Base-by-base conservation (phyloP, 1,140 invertebrate species). In the Drosophila ambigua region DNA sequence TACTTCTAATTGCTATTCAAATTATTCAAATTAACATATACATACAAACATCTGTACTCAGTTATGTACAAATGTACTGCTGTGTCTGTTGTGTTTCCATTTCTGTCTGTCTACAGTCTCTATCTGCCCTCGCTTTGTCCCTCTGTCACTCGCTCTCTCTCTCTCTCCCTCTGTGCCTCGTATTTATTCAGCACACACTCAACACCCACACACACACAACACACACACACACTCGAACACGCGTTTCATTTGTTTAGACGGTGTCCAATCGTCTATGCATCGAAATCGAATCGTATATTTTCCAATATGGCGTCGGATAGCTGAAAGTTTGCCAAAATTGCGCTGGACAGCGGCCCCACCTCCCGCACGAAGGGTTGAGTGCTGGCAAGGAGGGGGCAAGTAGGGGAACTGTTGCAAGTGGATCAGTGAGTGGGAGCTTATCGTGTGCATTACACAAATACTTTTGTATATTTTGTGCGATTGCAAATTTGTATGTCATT, bases 391-490 rank as follows among this genome's bases (percentile, higher is more conserved):
- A 7, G 26, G 20, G 13, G 7, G 20, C 6, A 28, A 26, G 20
- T 20, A 20, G 1, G 2, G 23, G 23, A 23, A 8, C 24, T 28
- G 23, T 64, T 71, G 51, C 54, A 63, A 87, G 82, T 85, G 74
- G 82, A 87, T 87, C 82, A 85, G 82, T 85, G 82, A 73, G 77
- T 68, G 78, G 11, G 35, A 82, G 82, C 82, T 85, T 85, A 85
- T 87, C 82, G 82, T 78, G 46, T 73, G 82, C 55, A 87, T 82
- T 87, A 85, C 78, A 87, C 82, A 87, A 87, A 87, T 85, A 85
- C 82, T 85, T 76, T 81, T 82, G 78, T 76, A 75, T 75, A 65
- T 51, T 39, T 39, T 60, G 71, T 57, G 78, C 77, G 35, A 87
- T 76, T 64, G 74, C 49, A 78, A 75, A 87, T 85, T 85, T 87